These are phyloP conservation scores for Oryzias melastigma DNA, from an alignment of 2,113 vertebrate genomes.

Conservation along the genomic window DNA sequence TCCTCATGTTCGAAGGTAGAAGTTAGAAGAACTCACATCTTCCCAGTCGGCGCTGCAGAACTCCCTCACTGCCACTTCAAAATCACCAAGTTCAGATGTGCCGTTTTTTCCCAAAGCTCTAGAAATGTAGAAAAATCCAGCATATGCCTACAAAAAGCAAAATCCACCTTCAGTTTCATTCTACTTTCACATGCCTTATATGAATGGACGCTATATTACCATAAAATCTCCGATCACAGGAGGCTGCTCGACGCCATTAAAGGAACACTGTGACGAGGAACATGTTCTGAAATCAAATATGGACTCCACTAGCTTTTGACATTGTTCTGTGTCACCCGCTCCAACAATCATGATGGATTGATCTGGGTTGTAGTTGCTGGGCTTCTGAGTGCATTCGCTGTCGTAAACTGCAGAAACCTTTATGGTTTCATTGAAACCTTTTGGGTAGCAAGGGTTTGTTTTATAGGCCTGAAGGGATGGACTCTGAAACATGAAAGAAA, in stretches of 20 bases:
- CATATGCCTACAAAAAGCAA: constrained; percentile 82
- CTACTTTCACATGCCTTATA: not conserved
- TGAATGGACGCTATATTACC: constrained; percentile 73
- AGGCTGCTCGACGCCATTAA: constrained; percentile 83
- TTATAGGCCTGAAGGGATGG: constrained; percentile 43
- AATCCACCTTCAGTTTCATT: not conserved
- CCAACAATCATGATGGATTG: constrained; percentile 75
- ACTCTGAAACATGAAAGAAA: constrained; percentile 33
- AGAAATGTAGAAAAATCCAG: constrained; percentile 87
- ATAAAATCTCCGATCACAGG: constrained; percentile 83
- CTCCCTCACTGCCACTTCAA: constrained; percentile 70
- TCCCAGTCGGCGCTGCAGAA: constrained; percentile 84
- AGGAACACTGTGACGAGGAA: constrained; percentile 76
- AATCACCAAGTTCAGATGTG: constrained; percentile 75
- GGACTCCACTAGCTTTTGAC: constrained; percentile 74
- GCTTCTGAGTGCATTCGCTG: constrained; percentile 81
- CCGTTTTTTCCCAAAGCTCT: constrained; percentile 75
- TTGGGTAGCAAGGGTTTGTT: constrained; percentile 85
- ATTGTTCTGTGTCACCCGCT: constrained; percentile 73
- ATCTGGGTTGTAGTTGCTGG: constrained; percentile 62
- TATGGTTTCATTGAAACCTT: constrained; percentile 66
- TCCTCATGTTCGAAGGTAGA: too few relatives aligned
- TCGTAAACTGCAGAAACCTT: constrained; percentile 74
- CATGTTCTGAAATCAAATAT: constrained; percentile 84
- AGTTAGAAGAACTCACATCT: constrained; percentile 42